Conservation (phyloP, 2,113 vertebrate species). For the Oenanthe oenanthe region DNA sequence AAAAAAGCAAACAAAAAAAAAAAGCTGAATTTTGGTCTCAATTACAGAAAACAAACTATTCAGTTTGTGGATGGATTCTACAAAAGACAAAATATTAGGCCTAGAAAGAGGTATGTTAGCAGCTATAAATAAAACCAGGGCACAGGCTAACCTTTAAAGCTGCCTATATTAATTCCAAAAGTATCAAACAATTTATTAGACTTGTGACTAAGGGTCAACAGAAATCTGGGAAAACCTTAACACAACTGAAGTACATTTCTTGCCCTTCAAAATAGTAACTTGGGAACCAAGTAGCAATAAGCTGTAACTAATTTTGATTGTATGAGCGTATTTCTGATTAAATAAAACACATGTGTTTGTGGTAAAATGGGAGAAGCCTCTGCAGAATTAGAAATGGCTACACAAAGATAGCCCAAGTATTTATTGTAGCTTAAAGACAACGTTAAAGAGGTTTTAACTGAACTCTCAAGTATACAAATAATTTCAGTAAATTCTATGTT, state of each 20-base stretch:
- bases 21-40: conserved; percentile 65
- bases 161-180: conserved; percentile 10
- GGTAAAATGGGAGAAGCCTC: neutral
- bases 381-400: neutral
- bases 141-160: conserved; percentile 71
- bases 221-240: conserved; percentile 1
- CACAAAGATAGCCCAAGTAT: neutral
- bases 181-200: neutral
- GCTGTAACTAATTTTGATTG: neutral
- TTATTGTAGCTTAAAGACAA: neutral
- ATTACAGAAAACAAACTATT: conserved; percentile 66
- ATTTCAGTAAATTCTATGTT: neutral
- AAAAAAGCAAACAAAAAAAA: neutral
- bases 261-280: neutral
- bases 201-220: conserved; percentile 35
- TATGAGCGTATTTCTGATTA: neutral
- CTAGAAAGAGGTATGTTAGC: conserved; percentile 75
- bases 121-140: conserved; percentile 65
- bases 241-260: neutral
- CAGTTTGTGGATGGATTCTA: conserved; percentile 48
- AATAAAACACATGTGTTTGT: neutral
- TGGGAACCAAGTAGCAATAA: neutral
- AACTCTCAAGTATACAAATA: neutral
- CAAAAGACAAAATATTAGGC: conserved; percentile 75
- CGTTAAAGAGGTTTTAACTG: neutral